Evolutionary conservation across 2,888 invertebrate species (phyloP).

Genomic region (Chymomyza caudatula): DNA sequence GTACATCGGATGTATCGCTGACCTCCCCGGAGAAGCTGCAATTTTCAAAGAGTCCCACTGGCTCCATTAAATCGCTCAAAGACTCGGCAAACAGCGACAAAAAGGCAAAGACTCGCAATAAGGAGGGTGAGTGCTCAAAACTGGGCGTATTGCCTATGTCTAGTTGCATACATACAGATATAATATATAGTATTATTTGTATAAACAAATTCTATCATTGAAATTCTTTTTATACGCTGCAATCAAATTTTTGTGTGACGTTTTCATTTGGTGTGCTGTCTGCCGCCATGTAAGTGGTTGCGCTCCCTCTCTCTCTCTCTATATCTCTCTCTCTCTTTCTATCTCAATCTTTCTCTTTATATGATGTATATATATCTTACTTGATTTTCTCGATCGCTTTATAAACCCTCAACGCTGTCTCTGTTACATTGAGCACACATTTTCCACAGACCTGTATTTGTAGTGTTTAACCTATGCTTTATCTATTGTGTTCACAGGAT

Average conservation of each 20-base stretch:
- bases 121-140: slow-evolving; percentile 74
- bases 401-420: background rate
- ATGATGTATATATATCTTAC: background rate
- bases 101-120: slow-evolving; percentile 76
- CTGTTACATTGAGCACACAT: background rate
- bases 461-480: background rate
- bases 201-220: background rate
- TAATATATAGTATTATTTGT: background rate
- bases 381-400: background rate
- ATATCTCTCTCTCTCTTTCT: slow-evolving; percentile 1
- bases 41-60: slow-evolving; percentile 80
- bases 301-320: slow-evolving; percentile 8
- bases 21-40: slow-evolving; percentile 76
- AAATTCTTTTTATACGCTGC: slow-evolving; percentile 38
- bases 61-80: slow-evolving; percentile 80
- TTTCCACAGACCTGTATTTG: background rate
- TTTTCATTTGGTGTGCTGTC: slow-evolving; percentile 40
- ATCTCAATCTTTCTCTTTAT: background rate
- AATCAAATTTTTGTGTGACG: slow-evolving; percentile 26
- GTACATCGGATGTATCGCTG: slow-evolving; percentile 63
- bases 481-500: slow-evolving; percentile 76
- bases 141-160: background rate
- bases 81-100: slow-evolving; percentile 76
- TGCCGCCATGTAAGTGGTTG: slow-evolving; percentile 45
- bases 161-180: background rate